Evolutionary conservation across 1,140 invertebrate genomes (phyloP).

Genomic region (Polypedilum vanderplanki): DNA sequence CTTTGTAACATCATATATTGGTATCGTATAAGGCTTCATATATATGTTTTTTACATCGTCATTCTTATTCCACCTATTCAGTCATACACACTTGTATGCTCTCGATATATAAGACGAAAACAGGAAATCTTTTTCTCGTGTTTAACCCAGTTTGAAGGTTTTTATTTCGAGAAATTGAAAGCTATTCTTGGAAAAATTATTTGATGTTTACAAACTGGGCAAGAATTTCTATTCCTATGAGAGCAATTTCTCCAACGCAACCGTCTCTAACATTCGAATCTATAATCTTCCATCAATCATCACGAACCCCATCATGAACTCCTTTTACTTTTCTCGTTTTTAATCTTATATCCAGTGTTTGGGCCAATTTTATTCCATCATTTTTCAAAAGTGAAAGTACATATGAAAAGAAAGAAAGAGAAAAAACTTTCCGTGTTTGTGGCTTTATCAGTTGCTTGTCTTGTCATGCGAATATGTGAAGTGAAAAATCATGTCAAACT

Average conservation of each 20-base stretch:
- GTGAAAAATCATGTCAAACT: slow-evolving; percentile 2
- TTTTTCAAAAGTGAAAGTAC: background rate
- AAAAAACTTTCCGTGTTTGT: too few relatives aligned
- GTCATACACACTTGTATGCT: too few relatives aligned
- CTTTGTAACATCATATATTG: background rate
- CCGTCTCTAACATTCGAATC: background rate
- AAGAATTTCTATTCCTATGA: background rate
- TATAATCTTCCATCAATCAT: slow-evolving; percentile 28
- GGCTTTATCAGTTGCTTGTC: background rate
- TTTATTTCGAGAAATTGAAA: background rate
- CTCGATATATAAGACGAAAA: too few relatives aligned
- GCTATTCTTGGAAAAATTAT: background rate
- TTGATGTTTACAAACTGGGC: too few relatives aligned
- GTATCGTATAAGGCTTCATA: too few relatives aligned
- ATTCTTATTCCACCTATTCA: too few relatives aligned
- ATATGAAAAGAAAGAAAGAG: too few relatives aligned
- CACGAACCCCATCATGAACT: background rate
- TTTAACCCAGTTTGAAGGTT: too few relatives aligned
- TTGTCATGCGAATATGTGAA: background rate
- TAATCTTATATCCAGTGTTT: background rate
- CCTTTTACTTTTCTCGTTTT: background rate
- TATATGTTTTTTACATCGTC: too few relatives aligned
- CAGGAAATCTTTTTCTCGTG: too few relatives aligned
- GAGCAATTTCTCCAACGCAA: background rate
- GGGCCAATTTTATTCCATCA: slow-evolving; percentile 3